Base-by-base conservation (phyloP, 2,888 invertebrate species). In the Drosophila monieri region DNA sequence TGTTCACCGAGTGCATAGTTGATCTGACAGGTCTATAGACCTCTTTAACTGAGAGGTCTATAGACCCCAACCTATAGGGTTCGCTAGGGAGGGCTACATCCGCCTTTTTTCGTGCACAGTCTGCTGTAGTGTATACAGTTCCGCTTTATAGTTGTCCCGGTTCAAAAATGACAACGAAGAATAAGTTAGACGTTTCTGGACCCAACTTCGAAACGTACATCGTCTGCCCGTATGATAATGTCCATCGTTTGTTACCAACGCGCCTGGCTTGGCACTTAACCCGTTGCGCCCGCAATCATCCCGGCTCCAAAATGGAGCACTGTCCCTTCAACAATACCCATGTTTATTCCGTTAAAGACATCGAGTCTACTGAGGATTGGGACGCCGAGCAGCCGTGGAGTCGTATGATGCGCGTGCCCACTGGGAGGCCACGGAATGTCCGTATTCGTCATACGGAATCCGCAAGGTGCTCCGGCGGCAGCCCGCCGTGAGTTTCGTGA, bases 261-360 rank as follows among this genome's bases (percentile, higher is more conserved):
- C 85, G 93, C 0, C 91, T 94, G 89, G 92, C 93, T 25, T 80
- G 91, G 0, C 94, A 94, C 66, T 76, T 94, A 0, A 91, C 92
- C n/a, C 94, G 93, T 73, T 94, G 94, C 61, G 85, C 93, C 0
- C 92, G 92, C 12, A 92, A 92, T 43, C 85, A 93, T 68, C 91
- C 91, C 0, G 89, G 92, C 18, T 77, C 88, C 0, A 90, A 92
- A 23, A 62, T 90, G 0, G 77, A 85, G 0, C 91, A 92, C 9
- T 94, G 94, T 60, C 94, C 94, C 0, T 94, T 94, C 47, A 94
- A 94, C 46, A 78, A 90, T 0, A 93, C 92, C 0, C 94, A 94
- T 65, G 74, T 93, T 0, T 71, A 94, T 0, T 92, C 92, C 0
- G 92, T 93, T 37, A 91, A 92, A 0, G 93, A 94, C 51, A 80